phyloP scores from a whole-genome alignment of 2,113 vertebrate species.

The Greenwoodochromis staneri region DNA sequence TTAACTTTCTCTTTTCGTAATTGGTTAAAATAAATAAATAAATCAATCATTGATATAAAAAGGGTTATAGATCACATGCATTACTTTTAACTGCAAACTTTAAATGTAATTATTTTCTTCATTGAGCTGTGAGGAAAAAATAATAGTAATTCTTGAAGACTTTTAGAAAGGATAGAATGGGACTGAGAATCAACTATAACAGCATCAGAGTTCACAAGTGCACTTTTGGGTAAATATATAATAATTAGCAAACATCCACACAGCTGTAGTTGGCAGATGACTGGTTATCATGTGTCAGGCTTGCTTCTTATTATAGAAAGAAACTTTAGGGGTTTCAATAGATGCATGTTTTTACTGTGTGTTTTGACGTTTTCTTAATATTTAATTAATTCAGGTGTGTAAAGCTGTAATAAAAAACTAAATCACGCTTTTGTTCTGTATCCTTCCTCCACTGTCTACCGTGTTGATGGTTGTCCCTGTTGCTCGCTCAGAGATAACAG shows the following conservation, averaged over 20 bases:
- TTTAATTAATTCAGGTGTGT: background rate
- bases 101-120: background rate
- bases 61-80: background rate
- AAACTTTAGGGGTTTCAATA: background rate
- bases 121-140: background rate
- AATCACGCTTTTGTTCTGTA: background rate
- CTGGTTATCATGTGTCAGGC: rapidly evolving
- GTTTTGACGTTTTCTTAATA: rapidly evolving
- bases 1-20: rapidly evolving
- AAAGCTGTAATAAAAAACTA: background rate
- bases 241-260: background rate
- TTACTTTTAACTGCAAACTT: background rate
- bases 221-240: rapidly evolving
- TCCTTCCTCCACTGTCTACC: background rate
- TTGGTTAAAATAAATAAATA: background rate
- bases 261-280: background rate
- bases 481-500: rapidly evolving
- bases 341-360: rapidly evolving
- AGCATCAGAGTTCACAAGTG: background rate
- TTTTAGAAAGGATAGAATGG: background rate
- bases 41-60: background rate
- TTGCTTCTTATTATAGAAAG: background rate
- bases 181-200: background rate
- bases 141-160: background rate
- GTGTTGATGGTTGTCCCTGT: rapidly evolving